Evolutionary conservation across 2,113 vertebrate genomes (phyloP), one percentile per base, ranked within the genome.

Genomic region (Aythya baeri): DNA sequence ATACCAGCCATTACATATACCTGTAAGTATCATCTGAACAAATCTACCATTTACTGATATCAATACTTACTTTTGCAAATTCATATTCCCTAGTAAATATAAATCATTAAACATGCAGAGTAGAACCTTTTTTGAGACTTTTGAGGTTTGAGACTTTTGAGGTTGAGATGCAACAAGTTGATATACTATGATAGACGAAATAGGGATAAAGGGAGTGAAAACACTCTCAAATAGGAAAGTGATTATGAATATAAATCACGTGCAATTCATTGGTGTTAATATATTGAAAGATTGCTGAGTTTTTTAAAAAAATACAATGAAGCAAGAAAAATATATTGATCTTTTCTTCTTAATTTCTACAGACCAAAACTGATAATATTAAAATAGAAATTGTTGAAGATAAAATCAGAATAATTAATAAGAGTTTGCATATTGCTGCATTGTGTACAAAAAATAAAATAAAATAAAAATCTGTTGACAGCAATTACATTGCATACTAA

Each of bases 301-400:
- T 72, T 93, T 80, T 88, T 38, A 17, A 44, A 83, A 94, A 88
- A 81, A 4, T n/a, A 68, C 11, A 77, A 9, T 54, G 58, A 63
- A 21, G 13, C 34, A 88, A 71, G 75, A 61, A 80, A 81, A 49
- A 43, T 83, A 61, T 78, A 93, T 15, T 57, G 83, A 93, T 84
- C 43, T 65, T 79, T 55, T 82, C 43, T 65, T 79, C 65, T 50
- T 27, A 88, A 44, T 82, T 88, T 75, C 43, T 78, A 58, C 20
- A 81, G 46, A 88, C 17, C 76, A 38, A 74, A 93, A 63, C 18
- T 81, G 57, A 7, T 86, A 92, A 75, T 18, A 73, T 27, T 84
- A 63, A 86, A 78, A 93, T 17, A 92, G 34, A 96, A 86, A 91
- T 79, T 86, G 91, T 20, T 15, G 22, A 93, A 86, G 61, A 59